Base-by-base conservation (phyloP, 1,140 invertebrate species). In the Micrasema longulum region DNA sequence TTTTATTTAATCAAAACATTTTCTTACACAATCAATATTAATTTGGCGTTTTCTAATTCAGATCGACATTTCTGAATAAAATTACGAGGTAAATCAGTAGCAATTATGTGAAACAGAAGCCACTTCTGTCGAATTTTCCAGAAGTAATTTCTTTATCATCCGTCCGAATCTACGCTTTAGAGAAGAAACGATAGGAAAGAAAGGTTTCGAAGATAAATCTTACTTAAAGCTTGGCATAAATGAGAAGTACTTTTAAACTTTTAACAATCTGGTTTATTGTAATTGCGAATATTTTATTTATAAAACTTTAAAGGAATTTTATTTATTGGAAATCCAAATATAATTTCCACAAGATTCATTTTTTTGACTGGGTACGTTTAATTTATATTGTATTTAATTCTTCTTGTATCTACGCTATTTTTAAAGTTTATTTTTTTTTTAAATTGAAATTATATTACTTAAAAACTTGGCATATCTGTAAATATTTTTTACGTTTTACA, bases 81-180 rank as follows among this genome's bases (percentile, higher is more conserved):
- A 60, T 22, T 41, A 31, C 16, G n/a, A 22, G 55, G 35, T 50
- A 66, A 66, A 66, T 66, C 63, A 66, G n/a, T n/a, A 52, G 14
- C 63, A 66, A 66, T 66, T 66, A 66, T 52, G 48, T 66, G 47
- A 66, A 52, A 66, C 63, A 66, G 45, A 66, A 66, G 47, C 63
- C 63, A 66, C 45, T 47, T 14, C 45, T 36, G 63, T 66, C 63
- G 63, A 66, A 66, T 50, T 50, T 66, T 52, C 23, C 26, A 50
- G 22, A 66, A 66, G 63, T 66, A 66, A 66, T 66, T 66, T 50
- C 63, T 66, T 66, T 66, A 66, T 66, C 63, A 36, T 35, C 36
- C 45, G 31, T 50, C 11, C 63, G 47, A 16, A 66, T 66, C 63
- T 66, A n/a, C 35, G 43, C 16, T 52, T 11, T n/a, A 14, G 31